Evolutionary conservation across 2,797 vertebrate genomes (phyloP).

Genomic region (Scolopax bukidnonensis): DNA sequence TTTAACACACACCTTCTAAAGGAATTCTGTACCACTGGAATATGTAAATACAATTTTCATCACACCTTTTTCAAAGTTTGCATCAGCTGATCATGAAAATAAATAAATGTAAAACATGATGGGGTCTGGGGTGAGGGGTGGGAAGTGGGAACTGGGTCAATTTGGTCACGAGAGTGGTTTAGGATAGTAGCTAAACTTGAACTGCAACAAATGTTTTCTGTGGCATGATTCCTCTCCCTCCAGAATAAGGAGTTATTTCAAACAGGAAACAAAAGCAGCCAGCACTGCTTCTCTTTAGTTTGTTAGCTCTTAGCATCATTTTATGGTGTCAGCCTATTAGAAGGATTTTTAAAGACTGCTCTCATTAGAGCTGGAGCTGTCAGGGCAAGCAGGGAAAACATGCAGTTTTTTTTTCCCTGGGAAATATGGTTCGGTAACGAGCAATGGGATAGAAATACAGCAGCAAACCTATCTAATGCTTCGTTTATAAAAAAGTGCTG

Average conservation of each 20-base stretch:
- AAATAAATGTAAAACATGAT: background rate
- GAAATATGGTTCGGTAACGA: slow-evolving; percentile 66
- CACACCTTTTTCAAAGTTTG: background rate
- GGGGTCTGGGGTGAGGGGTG: background rate
- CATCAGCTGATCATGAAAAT: background rate
- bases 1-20: background rate
- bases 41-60: background rate
- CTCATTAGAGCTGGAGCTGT: slow-evolving; percentile 67
- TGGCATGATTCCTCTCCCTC: background rate
- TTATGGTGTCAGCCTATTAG: slow-evolving; percentile 52
- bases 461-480: slow-evolving; percentile 33
- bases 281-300: slow-evolving; percentile 29
- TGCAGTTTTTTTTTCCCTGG: slow-evolving; percentile 57
- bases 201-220: slow-evolving; percentile 22
- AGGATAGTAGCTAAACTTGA: slow-evolving; percentile 26
- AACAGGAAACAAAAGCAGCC: slow-evolving; percentile 15
- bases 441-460: slow-evolving; percentile 52
- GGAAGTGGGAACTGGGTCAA: background rate
- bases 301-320: slow-evolving; percentile 51
- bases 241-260: slow-evolving; percentile 26
- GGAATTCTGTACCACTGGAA: background rate
- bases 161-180: background rate
- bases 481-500: slow-evolving; percentile 21
- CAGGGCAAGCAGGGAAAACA: slow-evolving; percentile 47
- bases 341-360: slow-evolving; percentile 49